Conservation (phyloP, 2,113 vertebrate species). For the Coturnix japonica region DNA sequence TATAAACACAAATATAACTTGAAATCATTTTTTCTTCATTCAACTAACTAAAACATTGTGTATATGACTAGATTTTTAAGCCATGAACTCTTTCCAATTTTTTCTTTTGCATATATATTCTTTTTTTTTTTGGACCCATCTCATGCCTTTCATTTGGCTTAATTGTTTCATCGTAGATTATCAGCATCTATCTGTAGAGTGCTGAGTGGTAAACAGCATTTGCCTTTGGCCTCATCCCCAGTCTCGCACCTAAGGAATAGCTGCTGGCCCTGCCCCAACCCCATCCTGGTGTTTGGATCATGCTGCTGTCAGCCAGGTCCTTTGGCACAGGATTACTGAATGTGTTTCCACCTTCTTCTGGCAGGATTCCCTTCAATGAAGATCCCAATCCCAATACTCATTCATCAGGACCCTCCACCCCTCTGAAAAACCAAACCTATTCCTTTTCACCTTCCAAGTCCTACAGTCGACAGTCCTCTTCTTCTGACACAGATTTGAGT, state of each 20-base stretch:
- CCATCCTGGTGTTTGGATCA: slow-evolving; percentile 79
- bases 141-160: slow-evolving; percentile 78
- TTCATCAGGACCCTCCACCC: slow-evolving; percentile 98
- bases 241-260: slow-evolving; percentile 75
- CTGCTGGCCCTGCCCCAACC: slow-evolving; percentile 75
- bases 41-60: slow-evolving; percentile 66
- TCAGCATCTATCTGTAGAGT: slow-evolving; percentile 68
- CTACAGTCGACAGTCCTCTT: slow-evolving; percentile 99
- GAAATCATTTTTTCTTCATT: slow-evolving; percentile 70
- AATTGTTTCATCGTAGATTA: slow-evolving; percentile 77
- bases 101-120: slow-evolving; percentile 72
- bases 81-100: slow-evolving; percentile 58
- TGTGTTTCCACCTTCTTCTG: slow-evolving; percentile 95
- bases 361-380: slow-evolving; percentile 98
- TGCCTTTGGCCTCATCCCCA: slow-evolving; percentile 77
- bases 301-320: slow-evolving; percentile 77
- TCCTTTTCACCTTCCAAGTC: slow-evolving; percentile 99
- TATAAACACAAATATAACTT: slow-evolving; percentile 79
- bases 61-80: slow-evolving; percentile 66
- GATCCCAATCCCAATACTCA: slow-evolving; percentile 92
- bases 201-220: slow-evolving; percentile 67
- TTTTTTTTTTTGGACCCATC: slow-evolving; percentile 66
- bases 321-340: slow-evolving; percentile 84
- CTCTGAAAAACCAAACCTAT: slow-evolving; percentile 99
- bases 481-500: slow-evolving; percentile 99